Base-by-base conservation (phyloP, 2,888 invertebrate genomes). In the Papilio demoleus region DNA sequence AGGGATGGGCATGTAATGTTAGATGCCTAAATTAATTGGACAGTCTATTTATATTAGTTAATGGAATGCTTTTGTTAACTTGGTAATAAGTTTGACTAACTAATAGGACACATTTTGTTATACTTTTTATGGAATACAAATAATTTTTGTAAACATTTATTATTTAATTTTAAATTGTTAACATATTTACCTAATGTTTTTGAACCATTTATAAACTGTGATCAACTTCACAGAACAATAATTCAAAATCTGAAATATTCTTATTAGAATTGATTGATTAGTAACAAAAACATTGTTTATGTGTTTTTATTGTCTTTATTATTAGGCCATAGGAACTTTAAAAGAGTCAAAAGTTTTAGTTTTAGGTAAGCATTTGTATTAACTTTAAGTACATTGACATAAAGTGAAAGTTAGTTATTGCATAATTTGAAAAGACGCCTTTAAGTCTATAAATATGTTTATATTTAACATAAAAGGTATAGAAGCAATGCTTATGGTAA, bases 21-120 rank as follows among this genome's bases (percentile, higher is more conserved):
- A 69, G 62, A 63, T 50, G 67, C 62, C 65, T 71, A 73, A 74
- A 73, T 71, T 53, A 72, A 71, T 72, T 71, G 69, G 62, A 27
- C 67, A 65, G 65, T 68, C 45, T 62, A 65, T 69, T 66, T 62
- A 36, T 40, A 45, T n/a, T 59, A 19, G n/a, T 56, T 67, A 56
- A 67, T 67, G 62, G 67, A 67, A 62, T 67, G 42, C 14, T 50
- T 22, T 22, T 24, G 31, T 14, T 17, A 24, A 22, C 58, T 45
- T 34, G 45, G 14, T 59, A 45, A 31, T 58, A 42, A 65, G 4
- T 38, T 22, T 38, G 53, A 9, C 47, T 45, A 34, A 31, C 36
- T 47, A 22, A 47, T 22, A 8, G 19, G 19, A 11, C 12, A 47
- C 22, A 47, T 11, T 17, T 9, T 12, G 9, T 22, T 19, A 9